Base-by-base conservation (phyloP, 2,888 invertebrate genomes). In the Ophion ellenae region DNA sequence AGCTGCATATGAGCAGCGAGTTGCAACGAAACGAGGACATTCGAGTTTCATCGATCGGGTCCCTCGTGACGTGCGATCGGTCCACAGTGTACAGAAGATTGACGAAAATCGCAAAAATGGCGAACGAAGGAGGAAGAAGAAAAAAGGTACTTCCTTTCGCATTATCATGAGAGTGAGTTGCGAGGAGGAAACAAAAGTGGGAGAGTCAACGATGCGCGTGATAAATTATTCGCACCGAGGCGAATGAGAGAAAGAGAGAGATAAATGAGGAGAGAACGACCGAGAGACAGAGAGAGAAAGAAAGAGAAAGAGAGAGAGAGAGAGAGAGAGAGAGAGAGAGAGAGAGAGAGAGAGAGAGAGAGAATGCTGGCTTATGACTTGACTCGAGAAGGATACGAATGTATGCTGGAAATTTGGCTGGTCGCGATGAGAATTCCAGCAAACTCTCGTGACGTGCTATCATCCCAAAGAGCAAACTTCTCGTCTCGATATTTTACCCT, bases 1-100 rank as follows among this genome's bases (percentile, higher is more conserved):
- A 93, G 93, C 82, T 92, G 93, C 88, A 93, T 93, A 87, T 93
- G 91, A 92, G 82, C 75, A 79, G 74, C 75, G 70, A 36, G 28
- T 64, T 71, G 45, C 36, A 28, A 59, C 24, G 32, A 17, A 53
- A 79, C 79, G 10, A 59, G 57, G 64, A 64, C 59, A 17, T 61
- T 75, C 53, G 73, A 67, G 6, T 73, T 40, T 57, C 40, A 77
- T 80, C 71, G 76, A 66, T 47, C 14, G 20, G 14, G 53, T 53
- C 14, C 11, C 24, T 66, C 59, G 66, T 66, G 32, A 24, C 7
- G 32, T 28, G 70, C 63, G 79, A 45, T 47, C 71, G 5, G 57
- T 40, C 17, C 17, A 17, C 5, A 79, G 63, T 73, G 80, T 73
- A 66, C 53, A 80, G 57, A 80, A 20, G 71, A 79, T 59, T 32